Evolutionary conservation across 2,797 vertebrate species (phyloP).

Genomic region (Sebastes wilsoni): DNA sequence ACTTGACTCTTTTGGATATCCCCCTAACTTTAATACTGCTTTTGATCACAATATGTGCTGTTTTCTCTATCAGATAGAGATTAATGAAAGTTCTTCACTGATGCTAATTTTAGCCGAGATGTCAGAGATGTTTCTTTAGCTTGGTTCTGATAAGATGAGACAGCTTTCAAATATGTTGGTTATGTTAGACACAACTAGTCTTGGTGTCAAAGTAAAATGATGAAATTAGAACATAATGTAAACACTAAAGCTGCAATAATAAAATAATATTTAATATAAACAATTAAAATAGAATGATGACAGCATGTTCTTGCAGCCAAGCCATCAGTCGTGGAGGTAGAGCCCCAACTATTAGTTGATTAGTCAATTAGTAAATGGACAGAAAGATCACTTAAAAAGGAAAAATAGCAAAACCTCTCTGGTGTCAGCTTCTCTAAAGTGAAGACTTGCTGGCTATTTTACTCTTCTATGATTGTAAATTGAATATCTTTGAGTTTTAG

Average conservation of each 20-base stretch:
- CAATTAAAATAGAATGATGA: not conserved
- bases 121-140: not conserved
- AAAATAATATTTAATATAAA: not conserved
- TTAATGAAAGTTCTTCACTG: not conserved
- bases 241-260: not conserved
- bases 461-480: not conserved
- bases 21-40: not conserved
- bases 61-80: not conserved
- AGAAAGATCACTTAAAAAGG: not conserved
- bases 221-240: not conserved
- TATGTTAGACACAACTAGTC: constrained; percentile 2
- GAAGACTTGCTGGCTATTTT: not conserved
- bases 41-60: not conserved
- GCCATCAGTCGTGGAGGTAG: not conserved
- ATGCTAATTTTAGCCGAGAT: constrained; percentile 32
- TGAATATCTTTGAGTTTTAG: not conserved
- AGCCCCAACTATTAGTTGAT: not conserved
- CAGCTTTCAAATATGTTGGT: not conserved
- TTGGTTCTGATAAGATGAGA: not conserved
- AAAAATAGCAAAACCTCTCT: not conserved
- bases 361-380: not conserved
- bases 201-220: not conserved
- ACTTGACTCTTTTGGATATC: not conserved
- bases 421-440: not conserved
- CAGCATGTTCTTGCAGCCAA: not conserved